Conservation (phyloP, 2,113 vertebrate species). For the Eptesicus fuscus region DNA sequence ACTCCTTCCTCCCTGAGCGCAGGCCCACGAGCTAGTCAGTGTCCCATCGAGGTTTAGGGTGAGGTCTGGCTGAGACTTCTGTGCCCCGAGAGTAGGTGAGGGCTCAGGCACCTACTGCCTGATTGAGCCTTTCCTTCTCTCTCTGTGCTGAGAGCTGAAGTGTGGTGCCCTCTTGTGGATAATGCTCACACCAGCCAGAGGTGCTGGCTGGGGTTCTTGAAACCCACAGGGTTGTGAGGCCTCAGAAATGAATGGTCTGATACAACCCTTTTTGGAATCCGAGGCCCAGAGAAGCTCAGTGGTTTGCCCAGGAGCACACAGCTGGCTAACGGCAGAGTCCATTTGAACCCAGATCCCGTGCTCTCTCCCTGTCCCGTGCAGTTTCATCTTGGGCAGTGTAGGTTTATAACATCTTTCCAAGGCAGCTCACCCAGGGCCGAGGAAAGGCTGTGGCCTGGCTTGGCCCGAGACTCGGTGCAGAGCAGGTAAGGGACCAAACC, state of each 20-base stretch:
- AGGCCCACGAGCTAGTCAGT: neutral
- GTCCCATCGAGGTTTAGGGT: too few relatives aligned
- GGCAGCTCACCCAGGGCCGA: neutral
- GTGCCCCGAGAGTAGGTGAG: neutral
- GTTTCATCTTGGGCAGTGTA: neutral
- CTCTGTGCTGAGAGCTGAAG: neutral
- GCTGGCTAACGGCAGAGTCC: neutral
- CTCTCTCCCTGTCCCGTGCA: neutral
- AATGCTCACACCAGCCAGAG: neutral
- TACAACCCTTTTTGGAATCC: neutral
- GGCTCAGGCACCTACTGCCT: neutral
- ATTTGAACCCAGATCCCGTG: neutral
- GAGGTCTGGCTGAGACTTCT: neutral
- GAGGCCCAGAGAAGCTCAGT: neutral
- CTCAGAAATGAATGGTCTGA: neutral
- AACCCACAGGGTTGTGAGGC: neutral
- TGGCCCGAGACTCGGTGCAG: neutral
- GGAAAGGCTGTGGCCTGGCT: neutral
- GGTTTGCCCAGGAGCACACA: neutral
- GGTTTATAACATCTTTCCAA: neutral
- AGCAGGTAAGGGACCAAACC: neutral
- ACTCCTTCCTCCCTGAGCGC: neutral
- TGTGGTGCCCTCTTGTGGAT: conserved; percentile 60
- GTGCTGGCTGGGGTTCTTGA: neutral
- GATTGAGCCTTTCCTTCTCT: neutral